Conservation (phyloP, 2,797 vertebrate species). For the Jordanella pulchra region DNA sequence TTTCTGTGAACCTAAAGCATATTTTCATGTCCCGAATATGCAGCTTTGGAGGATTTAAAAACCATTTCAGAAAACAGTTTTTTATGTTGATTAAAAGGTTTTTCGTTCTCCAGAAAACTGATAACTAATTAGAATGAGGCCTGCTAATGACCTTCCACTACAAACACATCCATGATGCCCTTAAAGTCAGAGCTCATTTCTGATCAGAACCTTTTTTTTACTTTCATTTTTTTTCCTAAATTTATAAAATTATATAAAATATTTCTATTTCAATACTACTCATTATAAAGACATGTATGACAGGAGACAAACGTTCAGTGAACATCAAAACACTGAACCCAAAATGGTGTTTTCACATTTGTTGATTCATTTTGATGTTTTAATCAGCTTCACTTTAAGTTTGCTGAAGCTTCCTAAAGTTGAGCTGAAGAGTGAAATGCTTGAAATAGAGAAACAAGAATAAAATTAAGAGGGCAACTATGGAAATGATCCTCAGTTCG, state of each 20-base stretch:
- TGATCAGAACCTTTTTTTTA: no score
- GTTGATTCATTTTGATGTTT: constrained; percentile 34
- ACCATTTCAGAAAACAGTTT: background rate
- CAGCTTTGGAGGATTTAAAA: background rate
- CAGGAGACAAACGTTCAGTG: no score
- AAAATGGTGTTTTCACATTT: no score
- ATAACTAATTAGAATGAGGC: constrained; percentile 30
- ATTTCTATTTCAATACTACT: no score
- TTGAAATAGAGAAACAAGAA: no score
- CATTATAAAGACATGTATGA: no score
- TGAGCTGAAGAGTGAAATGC: background rate
- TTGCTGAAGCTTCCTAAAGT: constrained; percentile 7
- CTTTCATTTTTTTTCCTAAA: no score
- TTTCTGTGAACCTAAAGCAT: background rate
- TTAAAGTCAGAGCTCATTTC: constrained; percentile 6
- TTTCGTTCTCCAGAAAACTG: background rate
- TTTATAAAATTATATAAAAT: no score
- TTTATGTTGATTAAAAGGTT: background rate
- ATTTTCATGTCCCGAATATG: background rate
- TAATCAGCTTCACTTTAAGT: no score
- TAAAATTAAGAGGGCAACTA: no score
- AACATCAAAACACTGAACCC: no score
- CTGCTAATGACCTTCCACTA: accelerated
- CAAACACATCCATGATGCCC: constrained; percentile 45
- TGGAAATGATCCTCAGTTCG: background rate